phyloP scores from a whole-genome alignment of 2,888 invertebrate species.

The Aporophyla lueneburgensis region DNA sequence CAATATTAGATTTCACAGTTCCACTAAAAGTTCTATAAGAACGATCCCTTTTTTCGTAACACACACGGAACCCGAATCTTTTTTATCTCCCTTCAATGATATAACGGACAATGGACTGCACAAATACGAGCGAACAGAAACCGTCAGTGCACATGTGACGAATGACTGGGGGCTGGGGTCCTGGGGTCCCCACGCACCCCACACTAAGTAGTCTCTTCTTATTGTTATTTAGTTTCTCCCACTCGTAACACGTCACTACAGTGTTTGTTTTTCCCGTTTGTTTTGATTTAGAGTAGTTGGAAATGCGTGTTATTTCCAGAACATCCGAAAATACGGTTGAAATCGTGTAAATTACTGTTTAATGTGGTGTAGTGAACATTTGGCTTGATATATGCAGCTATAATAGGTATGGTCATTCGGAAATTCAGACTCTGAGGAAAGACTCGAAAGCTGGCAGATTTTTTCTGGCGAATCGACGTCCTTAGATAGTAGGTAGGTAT shows the following conservation, averaged over 20 bases:
- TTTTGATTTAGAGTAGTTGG: slow-evolving; percentile 51
- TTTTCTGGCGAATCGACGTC: neutral
- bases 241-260: slow-evolving; percentile 52
- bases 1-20: slow-evolving; percentile 43
- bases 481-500: no score
- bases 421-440: neutral
- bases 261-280: slow-evolving; percentile 55
- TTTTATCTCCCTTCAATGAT: slow-evolving; percentile 53
- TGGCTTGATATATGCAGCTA: neutral
- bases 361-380: slow-evolving; percentile 18
- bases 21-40: slow-evolving; percentile 37
- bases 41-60: slow-evolving; percentile 38
- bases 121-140: slow-evolving; percentile 47
- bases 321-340: slow-evolving; percentile 4
- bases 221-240: slow-evolving; percentile 67
- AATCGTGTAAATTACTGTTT: slow-evolving; percentile 28
- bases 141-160: slow-evolving; percentile 76
- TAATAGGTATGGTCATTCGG: neutral
- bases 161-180: slow-evolving; percentile 73
- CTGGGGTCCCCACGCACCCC: slow-evolving; percentile 61
- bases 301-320: slow-evolving; percentile 19
- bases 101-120: slow-evolving; percentile 60
- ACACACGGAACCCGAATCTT: slow-evolving; percentile 40
- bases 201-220: slow-evolving; percentile 63
- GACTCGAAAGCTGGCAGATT: neutral